Percentiles rank a stretch among this genome's conserved stretches.
Evolutionary conservation across 2,797 vertebrate genomes (phyloP).

Genomic region (Schizothorax lantsangensis): DNA sequence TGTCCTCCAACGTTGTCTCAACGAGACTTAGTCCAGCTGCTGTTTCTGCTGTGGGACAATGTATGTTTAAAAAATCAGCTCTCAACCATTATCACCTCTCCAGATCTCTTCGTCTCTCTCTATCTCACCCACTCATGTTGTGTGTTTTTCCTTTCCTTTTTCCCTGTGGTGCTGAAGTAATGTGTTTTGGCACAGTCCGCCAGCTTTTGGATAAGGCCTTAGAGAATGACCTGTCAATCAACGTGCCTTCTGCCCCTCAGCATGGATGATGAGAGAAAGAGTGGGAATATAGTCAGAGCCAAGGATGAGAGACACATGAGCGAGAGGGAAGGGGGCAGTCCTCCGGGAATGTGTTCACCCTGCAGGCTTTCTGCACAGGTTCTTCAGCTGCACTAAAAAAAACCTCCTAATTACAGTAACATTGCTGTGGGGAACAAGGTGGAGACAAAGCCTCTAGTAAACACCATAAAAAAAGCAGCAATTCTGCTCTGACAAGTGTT

Average conservation of each 20-base stretch:
- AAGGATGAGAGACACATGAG: conserved; percentile 13
- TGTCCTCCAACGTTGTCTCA: conserved; percentile 40
- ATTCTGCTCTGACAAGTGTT: background rate
- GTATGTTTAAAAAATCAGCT: conserved; percentile 69
- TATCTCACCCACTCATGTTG: conserved; percentile 45
- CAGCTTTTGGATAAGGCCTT: conserved; percentile 73
- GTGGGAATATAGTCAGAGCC: conserved; percentile 60
- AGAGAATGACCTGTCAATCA: conserved; percentile 80
- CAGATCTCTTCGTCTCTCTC: conserved; percentile 64
- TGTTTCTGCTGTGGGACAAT: conserved; percentile 7
- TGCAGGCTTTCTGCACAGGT: conserved; percentile 31
- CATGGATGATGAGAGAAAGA: conserved; percentile 74
- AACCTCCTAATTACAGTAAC: conserved; percentile 42
- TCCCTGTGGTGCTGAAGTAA: conserved; percentile 74
- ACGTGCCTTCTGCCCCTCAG: conserved; percentile 73
- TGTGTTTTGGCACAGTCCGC: conserved; percentile 72
- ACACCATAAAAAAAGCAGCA: background rate
- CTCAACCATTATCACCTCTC: conserved; percentile 70
- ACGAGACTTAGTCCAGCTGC: conserved; percentile 38
- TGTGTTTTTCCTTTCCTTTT: conserved; percentile 53
- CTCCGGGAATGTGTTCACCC: conserved; percentile 27
- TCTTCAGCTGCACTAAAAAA: conserved; percentile 34
- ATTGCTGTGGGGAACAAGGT: conserved; percentile 11
- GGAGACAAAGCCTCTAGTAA: conserved; percentile 12
- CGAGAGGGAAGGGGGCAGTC: conserved; percentile 50